phyloP scores from a whole-genome alignment of 2,113 vertebrate genomes.

The Anolis carolinensis region DNA sequence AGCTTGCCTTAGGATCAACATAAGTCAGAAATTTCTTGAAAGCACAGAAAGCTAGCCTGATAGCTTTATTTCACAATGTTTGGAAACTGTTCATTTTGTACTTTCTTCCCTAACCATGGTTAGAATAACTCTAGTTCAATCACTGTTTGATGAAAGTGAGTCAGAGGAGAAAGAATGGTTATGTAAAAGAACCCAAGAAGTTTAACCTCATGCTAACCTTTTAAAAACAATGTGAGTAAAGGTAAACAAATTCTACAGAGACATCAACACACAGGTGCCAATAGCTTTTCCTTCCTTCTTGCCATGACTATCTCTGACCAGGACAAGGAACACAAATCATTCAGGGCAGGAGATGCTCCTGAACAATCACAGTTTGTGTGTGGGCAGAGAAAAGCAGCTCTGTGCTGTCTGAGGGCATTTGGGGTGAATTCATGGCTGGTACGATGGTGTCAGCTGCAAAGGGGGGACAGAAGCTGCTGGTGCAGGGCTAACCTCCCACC shows the following conservation, averaged over 20 bases:
- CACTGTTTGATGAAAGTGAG: conserved; percentile 16
- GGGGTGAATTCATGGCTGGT: conserved; percentile 66
- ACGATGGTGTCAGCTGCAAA: conserved; percentile 67
- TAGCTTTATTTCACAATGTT: background rate
- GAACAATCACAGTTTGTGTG: conserved; percentile 70
- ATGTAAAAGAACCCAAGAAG: background rate
- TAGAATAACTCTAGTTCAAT: background rate
- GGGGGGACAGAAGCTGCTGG: conserved; percentile 59
- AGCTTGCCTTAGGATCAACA: too few species aligned
- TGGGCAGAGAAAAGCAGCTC: conserved; percentile 72
- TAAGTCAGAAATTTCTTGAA: too few species aligned
- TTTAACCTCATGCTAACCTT: background rate
- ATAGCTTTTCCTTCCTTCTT: conserved; percentile 40
- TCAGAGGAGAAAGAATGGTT: background rate
- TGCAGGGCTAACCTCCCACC: conserved; percentile 35
- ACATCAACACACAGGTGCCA: background rate
- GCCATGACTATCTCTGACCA: conserved; percentile 10
- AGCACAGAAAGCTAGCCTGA: background rate
- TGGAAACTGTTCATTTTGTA: background rate
- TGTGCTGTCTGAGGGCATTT: conserved; percentile 36
- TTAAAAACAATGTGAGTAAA: conserved; percentile 4
- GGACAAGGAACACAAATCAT: conserved; percentile 48
- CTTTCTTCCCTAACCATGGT: background rate
- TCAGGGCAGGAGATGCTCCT: background rate
- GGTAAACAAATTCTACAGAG: background rate